Conservation (phyloP, 2,888 invertebrate species). For the Morpho deidamia region DNA sequence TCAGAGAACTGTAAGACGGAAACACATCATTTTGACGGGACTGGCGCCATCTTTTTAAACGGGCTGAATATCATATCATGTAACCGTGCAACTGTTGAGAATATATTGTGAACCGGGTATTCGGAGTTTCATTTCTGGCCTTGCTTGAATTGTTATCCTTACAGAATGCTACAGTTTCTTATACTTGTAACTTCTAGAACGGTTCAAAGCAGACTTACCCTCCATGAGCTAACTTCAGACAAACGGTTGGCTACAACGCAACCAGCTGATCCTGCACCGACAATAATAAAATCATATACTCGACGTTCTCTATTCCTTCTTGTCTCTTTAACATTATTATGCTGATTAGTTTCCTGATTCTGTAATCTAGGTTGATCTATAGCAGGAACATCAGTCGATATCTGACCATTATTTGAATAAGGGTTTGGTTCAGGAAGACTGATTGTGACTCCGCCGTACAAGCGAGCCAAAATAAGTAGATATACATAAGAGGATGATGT, state of each 20-base stretch:
- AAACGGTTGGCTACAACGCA: slow-evolving; percentile 83
- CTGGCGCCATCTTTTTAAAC: no score
- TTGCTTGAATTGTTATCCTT: no score
- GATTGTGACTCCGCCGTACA: background rate
- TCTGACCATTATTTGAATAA: background rate
- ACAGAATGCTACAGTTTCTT: no score
- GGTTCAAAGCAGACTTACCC: slow-evolving; percentile 8
- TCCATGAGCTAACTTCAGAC: slow-evolving; percentile 72
- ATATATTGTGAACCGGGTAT: no score
- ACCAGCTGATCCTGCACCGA: slow-evolving; percentile 84
- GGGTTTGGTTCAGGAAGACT: background rate
- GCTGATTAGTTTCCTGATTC: background rate
- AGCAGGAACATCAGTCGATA: background rate
- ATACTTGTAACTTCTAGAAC: no score
- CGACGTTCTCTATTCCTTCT: slow-evolving; percentile 43
- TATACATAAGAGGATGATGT: background rate
- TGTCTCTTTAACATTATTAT: slow-evolving; percentile 19
- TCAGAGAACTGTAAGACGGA: no score
- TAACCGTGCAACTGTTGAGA: no score
- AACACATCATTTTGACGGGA: no score
- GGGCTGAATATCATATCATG: no score
- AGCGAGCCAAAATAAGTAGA: background rate
- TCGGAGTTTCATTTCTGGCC: no score
- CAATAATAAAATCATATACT: slow-evolving; percentile 79
- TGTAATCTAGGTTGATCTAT: background rate